Evolutionary conservation across 2,797 vertebrate species (phyloP).

Genomic region (Lutjanus campechanus): DNA sequence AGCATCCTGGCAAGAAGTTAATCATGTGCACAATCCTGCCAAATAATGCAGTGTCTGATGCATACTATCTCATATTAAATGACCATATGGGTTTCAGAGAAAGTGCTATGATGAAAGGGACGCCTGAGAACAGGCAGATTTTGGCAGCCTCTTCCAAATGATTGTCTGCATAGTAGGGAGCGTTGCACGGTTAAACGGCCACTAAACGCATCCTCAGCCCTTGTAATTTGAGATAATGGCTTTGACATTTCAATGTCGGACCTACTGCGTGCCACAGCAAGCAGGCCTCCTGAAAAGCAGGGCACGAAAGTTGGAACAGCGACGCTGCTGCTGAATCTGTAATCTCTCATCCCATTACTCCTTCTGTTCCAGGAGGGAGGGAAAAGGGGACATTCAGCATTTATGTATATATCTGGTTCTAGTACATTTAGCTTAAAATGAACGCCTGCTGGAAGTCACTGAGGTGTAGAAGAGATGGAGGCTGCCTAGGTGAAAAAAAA

Average conservation of each 20-base stretch:
- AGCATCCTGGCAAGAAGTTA: conserved; percentile 3
- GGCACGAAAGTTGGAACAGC: conserved; percentile 29
- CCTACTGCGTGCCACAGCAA: conserved; percentile 32
- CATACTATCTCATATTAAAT: conserved; percentile 22
- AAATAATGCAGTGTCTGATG: conserved; percentile 20
- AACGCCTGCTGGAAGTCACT: conserved; percentile 23
- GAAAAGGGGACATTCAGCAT: conserved; percentile 40
- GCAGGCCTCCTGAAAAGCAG: conserved; percentile 47
- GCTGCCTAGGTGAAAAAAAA: background rate
- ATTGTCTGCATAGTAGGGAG: conserved; percentile 57
- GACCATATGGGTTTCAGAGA: conserved; percentile 31
- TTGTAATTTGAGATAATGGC: conserved; percentile 76
- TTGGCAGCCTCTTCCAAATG: conserved; percentile 51
- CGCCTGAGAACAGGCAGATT: conserved; percentile 28
- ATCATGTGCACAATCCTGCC: background rate
- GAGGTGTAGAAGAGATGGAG: conserved; percentile 22
- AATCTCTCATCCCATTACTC: conserved; percentile 52
- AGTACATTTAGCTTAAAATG: conserved; percentile 48
- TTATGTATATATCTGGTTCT: conserved; percentile 44
- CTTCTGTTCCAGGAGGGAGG: conserved; percentile 7
- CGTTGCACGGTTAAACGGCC: conserved; percentile 57
- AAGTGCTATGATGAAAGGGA: conserved; percentile 24
- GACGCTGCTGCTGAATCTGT: conserved; percentile 48
- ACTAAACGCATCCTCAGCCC: conserved; percentile 67
- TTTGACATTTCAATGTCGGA: conserved; percentile 79